These are phyloP conservation scores for Chloebia gouldiae DNA, from an alignment of 2,113 vertebrate genomes.

Conservation along the genomic window DNA sequence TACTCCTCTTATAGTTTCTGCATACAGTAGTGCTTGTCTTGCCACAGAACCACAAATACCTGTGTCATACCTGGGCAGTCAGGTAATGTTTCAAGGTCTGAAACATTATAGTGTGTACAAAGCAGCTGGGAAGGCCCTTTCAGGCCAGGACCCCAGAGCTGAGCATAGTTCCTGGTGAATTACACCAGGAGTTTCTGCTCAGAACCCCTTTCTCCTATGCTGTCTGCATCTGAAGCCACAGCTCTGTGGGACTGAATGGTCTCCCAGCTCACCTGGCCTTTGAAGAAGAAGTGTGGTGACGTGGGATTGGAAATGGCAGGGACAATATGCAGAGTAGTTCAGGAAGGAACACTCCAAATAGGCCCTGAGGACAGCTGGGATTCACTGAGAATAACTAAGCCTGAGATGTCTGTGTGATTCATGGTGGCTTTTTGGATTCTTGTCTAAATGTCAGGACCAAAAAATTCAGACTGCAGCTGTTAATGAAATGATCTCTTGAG, in stretches of 20 bases:
- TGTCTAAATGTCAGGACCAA: neutral
- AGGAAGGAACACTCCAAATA: neutral
- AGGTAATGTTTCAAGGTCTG: neutral
- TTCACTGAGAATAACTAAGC: neutral
- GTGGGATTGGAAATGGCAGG: neutral
- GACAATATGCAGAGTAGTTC: neutral
- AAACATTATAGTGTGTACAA: accelerated
- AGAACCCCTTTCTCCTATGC: neutral
- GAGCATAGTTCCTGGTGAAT: neutral
- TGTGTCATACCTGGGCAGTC: accelerated
- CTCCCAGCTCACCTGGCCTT: neutral
- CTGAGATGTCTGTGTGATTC: neutral
- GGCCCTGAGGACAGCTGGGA: neutral
- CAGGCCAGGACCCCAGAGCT: neutral
- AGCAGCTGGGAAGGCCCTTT: neutral
- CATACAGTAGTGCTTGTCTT: neutral
- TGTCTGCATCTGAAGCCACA: neutral
- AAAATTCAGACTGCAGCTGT: neutral
- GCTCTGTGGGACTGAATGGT: neutral
- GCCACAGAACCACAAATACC: neutral
- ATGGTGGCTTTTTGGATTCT: neutral
- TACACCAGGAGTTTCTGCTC: neutral
- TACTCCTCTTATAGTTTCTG: neutral
- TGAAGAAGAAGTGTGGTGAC: neutral
- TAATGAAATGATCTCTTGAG: constrained; percentile 10